These are phyloP conservation scores for Eurosta solidaginis DNA, from an alignment of 1,140 invertebrate species.

Conservation along the genomic window DNA sequence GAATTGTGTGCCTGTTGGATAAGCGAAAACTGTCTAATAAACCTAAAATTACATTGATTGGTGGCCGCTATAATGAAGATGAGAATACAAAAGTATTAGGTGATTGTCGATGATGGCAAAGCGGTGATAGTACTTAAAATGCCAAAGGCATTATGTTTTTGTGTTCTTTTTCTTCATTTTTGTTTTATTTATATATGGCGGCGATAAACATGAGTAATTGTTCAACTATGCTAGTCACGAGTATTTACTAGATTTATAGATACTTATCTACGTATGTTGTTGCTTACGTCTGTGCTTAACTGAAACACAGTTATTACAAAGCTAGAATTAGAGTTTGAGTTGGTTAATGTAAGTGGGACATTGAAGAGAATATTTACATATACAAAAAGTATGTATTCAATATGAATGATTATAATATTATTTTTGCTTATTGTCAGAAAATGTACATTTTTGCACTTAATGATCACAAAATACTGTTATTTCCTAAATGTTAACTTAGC, in stretches of 20 bases:
- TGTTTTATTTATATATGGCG: too few species aligned
- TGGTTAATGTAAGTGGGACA: background rate
- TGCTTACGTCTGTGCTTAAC: background rate
- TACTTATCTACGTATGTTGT: background rate
- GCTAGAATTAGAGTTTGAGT: background rate
- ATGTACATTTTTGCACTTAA: background rate
- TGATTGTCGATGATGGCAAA: background rate
- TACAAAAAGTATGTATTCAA: too few species aligned
- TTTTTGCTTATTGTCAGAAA: background rate
- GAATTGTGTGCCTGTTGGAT: background rate
- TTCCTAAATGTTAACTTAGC: too few species aligned
- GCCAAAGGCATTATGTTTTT: background rate
- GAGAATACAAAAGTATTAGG: conserved; percentile 6
- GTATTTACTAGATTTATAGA: background rate
- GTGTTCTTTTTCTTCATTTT: background rate
- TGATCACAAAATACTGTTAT: too few species aligned
- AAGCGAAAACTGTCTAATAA: conserved; percentile 23
- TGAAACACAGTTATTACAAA: background rate
- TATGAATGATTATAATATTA: background rate
- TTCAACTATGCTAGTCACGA: conserved; percentile 21
- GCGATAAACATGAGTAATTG: conserved; percentile 32
- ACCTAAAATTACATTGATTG: conserved; percentile 24
- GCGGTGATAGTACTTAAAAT: background rate
- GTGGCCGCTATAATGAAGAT: conserved; percentile 8
- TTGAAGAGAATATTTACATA: background rate